A percentile compares a stretch with the other conserved stretches of the same genome.
phyloP scores from a whole-genome alignment of 2,888 invertebrate genomes.

The Antitype chi region DNA sequence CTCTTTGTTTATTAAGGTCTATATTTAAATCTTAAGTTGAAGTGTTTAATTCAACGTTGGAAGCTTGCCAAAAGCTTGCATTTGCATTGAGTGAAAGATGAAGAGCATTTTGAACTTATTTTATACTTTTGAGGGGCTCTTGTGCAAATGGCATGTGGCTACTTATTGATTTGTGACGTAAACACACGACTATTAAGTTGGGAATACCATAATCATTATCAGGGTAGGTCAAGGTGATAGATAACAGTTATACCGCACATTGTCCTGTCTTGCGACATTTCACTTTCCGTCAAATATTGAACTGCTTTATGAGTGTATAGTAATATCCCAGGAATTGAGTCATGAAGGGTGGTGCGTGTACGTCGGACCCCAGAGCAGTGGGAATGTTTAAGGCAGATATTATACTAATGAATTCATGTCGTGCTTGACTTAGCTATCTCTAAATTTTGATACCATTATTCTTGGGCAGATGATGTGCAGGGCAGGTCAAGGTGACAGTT shows the following conservation, averaged over 20 bases:
- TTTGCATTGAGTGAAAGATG: neutral
- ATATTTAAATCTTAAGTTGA: conserved; percentile 32
- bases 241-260: neutral
- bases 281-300: neutral
- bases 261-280: neutral
- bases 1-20: conserved; percentile 11
- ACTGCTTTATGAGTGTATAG: neutral
- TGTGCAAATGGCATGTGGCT: neutral
- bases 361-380: too few species aligned
- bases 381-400: too few species aligned
- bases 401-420: too few species aligned
- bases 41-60: conserved; percentile 33
- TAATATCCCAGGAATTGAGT: too few species aligned
- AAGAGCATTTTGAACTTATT: conserved; percentile 28
- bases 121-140: conserved; percentile 4
- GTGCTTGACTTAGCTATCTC: too few species aligned
- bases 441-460: too few species aligned
- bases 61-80: conserved; percentile 31
- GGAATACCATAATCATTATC: neutral
- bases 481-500: too few species aligned
- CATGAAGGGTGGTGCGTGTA: too few species aligned
- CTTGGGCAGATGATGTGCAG: too few species aligned
- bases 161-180: conserved; percentile 19
- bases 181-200: neutral
- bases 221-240: neutral